phyloP scores from a whole-genome alignment of 53 echinoderm and acorn worm species.

The Echinometra lucunter region DNA sequence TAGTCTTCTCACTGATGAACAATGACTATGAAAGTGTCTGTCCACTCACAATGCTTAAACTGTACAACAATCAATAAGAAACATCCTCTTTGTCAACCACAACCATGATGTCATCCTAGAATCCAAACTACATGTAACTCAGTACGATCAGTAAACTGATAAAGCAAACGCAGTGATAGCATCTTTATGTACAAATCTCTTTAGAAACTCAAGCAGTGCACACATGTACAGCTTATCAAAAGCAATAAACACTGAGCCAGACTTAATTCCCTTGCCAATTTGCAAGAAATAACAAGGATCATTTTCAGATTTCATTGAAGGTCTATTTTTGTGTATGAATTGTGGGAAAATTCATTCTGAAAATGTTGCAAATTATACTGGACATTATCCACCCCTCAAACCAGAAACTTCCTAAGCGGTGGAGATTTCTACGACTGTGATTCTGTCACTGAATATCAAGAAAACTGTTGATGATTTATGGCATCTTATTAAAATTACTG shows the following conservation, averaged over 20 bases:
- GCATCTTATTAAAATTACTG: no score
- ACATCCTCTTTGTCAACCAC: neutral
- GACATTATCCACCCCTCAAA: no score
- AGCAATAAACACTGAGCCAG: neutral
- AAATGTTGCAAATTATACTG: neutral
- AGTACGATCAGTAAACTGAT: neutral
- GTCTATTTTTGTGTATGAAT: neutral
- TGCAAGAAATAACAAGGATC: neutral
- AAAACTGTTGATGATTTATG: no score
- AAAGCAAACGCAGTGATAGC: slow-evolving; percentile 20
- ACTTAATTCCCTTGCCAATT: neutral
- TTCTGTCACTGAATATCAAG: no score
- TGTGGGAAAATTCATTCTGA: neutral
- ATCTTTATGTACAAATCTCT: slow-evolving; percentile 16
- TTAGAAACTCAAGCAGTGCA: neutral
- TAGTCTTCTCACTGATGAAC: neutral
- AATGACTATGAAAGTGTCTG: neutral
- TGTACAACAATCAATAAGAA: neutral
- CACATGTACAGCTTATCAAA: slow-evolving; percentile 17
- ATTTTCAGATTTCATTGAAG: neutral
- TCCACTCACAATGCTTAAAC: neutral
- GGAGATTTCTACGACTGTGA: no score
- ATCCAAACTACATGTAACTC: neutral
- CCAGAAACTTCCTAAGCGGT: no score
- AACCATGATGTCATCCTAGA: neutral